Percentiles rank a stretch among this genome's conserved stretches.
Conservation (phyloP, 2,888 invertebrate genomes). For the Actias luna region DNA sequence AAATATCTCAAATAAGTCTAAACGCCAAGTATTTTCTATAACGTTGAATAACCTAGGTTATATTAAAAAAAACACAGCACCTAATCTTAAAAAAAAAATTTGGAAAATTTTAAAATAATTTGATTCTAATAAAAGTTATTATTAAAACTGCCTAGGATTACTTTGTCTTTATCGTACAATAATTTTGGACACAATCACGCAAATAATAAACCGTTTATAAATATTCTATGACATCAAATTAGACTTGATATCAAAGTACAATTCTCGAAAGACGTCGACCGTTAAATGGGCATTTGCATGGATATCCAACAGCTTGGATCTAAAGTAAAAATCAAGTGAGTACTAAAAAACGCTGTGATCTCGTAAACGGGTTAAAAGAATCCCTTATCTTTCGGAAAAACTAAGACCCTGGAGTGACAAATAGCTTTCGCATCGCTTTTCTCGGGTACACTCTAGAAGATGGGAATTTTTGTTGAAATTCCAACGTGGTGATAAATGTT, state of each 20-base stretch:
- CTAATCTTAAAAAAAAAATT: too few species aligned
- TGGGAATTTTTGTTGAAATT: slow-evolving; percentile 39
- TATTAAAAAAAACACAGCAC: too few species aligned
- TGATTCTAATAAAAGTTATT: too few species aligned
- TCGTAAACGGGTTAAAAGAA: slow-evolving; percentile 11
- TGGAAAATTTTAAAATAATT: too few species aligned
- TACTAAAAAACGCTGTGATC: slow-evolving; percentile 8
- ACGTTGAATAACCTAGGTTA: too few species aligned
- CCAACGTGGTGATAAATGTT: slow-evolving; percentile 41
- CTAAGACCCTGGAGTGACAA: slow-evolving; percentile 47
- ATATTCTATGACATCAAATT: background rate
- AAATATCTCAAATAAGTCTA: too few species aligned
- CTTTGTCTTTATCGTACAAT: too few species aligned
- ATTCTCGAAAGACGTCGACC: background rate
- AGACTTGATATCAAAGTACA: background rate
- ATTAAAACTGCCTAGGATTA: too few species aligned
- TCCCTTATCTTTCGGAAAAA: slow-evolving; percentile 24
- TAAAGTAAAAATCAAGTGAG: background rate
- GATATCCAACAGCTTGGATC: background rate
- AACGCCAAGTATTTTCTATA: too few species aligned
- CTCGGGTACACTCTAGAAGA: slow-evolving; percentile 41
- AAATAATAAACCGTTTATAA: background rate
- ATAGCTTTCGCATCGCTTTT: slow-evolving; percentile 49
- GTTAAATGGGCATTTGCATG: background rate
- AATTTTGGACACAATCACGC: background rate